Evolutionary conservation across 2,888 invertebrate genomes (phyloP), one percentile per base, ranked within the genome.

Genomic region (Griposia aprilina): DNA sequence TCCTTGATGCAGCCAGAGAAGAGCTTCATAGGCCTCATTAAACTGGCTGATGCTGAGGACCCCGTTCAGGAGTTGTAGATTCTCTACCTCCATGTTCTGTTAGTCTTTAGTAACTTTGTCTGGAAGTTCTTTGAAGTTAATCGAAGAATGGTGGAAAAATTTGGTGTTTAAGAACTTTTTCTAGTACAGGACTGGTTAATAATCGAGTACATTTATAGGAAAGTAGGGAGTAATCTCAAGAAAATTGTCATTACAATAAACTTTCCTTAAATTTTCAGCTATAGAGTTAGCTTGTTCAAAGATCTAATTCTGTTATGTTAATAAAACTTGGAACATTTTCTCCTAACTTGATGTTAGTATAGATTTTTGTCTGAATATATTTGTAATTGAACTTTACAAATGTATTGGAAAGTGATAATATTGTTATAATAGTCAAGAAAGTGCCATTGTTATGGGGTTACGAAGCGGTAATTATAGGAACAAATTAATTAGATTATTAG

Each of bases 21-120:
- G 92, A 98, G 98, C 89, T 98, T 98, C 96, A 98, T 98, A 88
- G 98, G 98, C 57, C 96, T 98, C n/a, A 97, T 98, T 74, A 98
- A 98, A 93, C 94, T 98, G n/a, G 97, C 97, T 26, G 98, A 98
- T 87, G 95, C 96, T 1, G 94, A 94, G 48, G 95, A 95, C 48
- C 96, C 95, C 2, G 91, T 91, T 10, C 91, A 94, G 50, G 96
- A 96, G 80, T 82, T 96, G 59, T 96, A 94, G 88, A 55, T 69
- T 48, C 63, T 50, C 10, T 45, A 59, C n/a, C 67, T 52, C 45
- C 45, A 59, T 74, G 76, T 74, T 82, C 71, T 45, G 50, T 82
- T 74, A 75, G 36, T 57, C 70, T 63, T 79, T 57, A 79, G 73
- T 55, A 76, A 68, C 74, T 78, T 76, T 70, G 15, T 63, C 7